Percentiles rank a stretch among this genome's conserved stretches.
phyloP scores from a whole-genome alignment of 2,797 vertebrate genomes.

The Lophura swinhoii region DNA sequence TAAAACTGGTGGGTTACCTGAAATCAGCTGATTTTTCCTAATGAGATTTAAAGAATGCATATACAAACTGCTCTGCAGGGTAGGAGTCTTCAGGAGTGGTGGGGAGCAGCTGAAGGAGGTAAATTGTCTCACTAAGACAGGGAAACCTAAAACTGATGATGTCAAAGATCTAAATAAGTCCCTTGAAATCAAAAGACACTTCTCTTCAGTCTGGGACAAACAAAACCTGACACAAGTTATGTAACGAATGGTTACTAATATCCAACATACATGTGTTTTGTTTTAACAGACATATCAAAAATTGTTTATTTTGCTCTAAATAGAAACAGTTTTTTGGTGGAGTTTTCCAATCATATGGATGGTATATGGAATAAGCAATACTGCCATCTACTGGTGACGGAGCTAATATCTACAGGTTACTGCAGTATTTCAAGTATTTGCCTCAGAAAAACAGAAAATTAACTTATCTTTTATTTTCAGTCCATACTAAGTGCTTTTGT shows the following conservation, averaged over 20 bases:
- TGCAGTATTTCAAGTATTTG: not conserved
- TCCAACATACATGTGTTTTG: not conserved
- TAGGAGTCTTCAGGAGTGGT: not conserved
- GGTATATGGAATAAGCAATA: not conserved
- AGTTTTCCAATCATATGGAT: not conserved
- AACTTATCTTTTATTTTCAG: not conserved
- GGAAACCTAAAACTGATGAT: not conserved
- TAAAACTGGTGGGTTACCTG: not conserved
- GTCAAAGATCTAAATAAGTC: not conserved
- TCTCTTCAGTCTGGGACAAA: not conserved
- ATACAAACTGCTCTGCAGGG: not conserved
- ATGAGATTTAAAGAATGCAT: not conserved
- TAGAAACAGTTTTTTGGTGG: not conserved
- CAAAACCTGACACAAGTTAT: not conserved
- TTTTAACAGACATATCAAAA: not conserved
- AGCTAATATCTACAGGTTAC: not conserved
- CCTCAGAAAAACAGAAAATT: not conserved
- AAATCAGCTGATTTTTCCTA: conserved; percentile 1
- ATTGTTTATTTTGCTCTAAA: not conserved
- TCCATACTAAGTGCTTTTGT: not conserved
- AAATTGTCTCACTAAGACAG: not conserved
- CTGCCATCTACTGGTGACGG: conserved; percentile 57
- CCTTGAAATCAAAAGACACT: not conserved
- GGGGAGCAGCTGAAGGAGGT: conserved; percentile 11
- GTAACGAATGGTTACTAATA: not conserved